Evolutionary conservation across 2,888 invertebrate genomes (phyloP), one percentile per base, ranked within the genome.

Genomic region (Amorpha juglandis): DNA sequence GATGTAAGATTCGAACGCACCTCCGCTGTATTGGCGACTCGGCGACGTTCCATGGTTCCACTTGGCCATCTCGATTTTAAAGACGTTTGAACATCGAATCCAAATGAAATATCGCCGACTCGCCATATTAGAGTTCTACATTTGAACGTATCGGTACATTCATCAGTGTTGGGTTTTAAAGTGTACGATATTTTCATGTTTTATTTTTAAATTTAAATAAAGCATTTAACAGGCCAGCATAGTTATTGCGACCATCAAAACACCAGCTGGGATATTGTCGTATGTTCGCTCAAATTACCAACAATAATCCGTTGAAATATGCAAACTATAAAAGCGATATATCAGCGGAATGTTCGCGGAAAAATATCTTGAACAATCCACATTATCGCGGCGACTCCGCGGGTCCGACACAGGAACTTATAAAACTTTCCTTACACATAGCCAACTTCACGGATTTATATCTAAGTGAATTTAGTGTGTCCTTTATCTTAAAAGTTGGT

Each of bases 1-100:
- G 89, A 89, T 91, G 89, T 90, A 85, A 84, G 83, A 84, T 82
- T 71, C 64, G 76, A 84, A 83, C 81, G 83, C 80, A 80, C 74
- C 78, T 75, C 50, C 16, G 64, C 52, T 21, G 27, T 63, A 53
- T 52, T 50, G 63, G 52, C 47, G 27, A 27, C 53, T 51, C 62
- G 35, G 33, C 35, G 53, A 45, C 42, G 58, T 68, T 64, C 21
- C 55, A 58, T 65, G 50, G 33, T 58, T 66, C 16, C 51, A 63
- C n/a, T 19, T 53, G 27, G 55, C 38, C 51, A 65, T 58, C 38
- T 58, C 33, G n/a, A 53, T 45, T 53, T 64, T 64, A 33, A 53
- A 53, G 53, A 64, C 45, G 53, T 64, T 64, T 45, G 64, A 53
- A 53, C 27, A 64, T 53, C 53, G 64, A 64, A 64, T 19, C 64